Conservation (phyloP, 2,113 vertebrate species). For the Trichomycterus rosablanca region DNA sequence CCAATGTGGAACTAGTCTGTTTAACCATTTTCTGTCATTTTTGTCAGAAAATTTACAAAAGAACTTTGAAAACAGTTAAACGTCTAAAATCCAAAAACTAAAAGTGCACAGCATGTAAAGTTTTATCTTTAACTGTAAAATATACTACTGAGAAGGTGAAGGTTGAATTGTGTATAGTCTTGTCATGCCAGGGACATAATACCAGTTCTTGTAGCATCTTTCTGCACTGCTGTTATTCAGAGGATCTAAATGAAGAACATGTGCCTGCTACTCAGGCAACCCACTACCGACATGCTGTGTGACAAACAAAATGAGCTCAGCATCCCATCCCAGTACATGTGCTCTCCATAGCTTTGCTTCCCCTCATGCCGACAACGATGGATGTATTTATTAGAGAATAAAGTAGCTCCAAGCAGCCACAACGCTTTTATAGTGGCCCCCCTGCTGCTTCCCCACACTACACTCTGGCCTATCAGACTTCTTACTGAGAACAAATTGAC, state of each 20-base stretch:
- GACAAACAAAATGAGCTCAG: background rate
- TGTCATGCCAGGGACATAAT: background rate
- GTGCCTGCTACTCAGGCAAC: background rate
- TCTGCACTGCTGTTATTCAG: background rate
- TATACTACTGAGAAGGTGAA: background rate
- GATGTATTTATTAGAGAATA: constrained; percentile 46
- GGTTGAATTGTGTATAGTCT: background rate
- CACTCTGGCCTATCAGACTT: constrained; percentile 43
- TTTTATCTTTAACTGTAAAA: no score
- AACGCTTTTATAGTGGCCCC: constrained; percentile 36
- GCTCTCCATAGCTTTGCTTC: background rate
- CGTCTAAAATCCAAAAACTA: no score
- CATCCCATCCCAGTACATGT: background rate
- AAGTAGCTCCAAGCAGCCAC: constrained; percentile 45
- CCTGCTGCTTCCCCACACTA: constrained; percentile 41
- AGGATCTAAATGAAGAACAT: constrained; percentile 30
- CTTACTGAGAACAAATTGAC: constrained; percentile 48
- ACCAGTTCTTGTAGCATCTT: constrained; percentile 11
- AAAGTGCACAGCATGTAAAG: no score
- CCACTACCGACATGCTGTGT: constrained; percentile 4
- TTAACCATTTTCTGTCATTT: no score
- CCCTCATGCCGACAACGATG: constrained; percentile 9
- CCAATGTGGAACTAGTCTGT: no score
- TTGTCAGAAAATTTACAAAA: no score
- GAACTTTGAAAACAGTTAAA: no score